These are phyloP conservation scores for Drosophila suzukii DNA, from an alignment of 1,140 invertebrate genomes.

Conservation along the genomic window DNA sequence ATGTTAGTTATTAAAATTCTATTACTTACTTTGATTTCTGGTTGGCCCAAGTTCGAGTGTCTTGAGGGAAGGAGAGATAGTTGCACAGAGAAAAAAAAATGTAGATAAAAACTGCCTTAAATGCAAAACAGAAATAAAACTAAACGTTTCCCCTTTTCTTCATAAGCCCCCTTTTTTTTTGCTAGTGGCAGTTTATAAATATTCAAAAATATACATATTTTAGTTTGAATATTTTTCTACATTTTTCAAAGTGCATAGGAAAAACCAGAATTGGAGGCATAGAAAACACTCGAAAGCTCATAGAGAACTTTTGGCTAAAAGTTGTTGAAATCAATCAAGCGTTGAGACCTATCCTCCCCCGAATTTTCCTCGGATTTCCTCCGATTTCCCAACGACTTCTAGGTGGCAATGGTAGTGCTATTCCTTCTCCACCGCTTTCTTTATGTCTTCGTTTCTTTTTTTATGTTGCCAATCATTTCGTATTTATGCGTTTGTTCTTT, in stretches of 20 bases:
- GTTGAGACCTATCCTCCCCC: slow-evolving; percentile 33
- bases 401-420: slow-evolving; percentile 57
- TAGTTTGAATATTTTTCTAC: not conserved
- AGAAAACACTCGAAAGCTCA: slow-evolving; percentile 49
- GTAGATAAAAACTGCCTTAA: not conserved
- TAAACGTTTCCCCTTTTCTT: no score
- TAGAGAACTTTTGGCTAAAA: slow-evolving; percentile 64
- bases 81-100: not conserved
- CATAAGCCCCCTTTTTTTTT: not conserved
- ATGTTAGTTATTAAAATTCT: slow-evolving; percentile 79
- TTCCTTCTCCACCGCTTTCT: slow-evolving; percentile 18
- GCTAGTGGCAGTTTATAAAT: not conserved
- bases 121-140: not conserved
- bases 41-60: slow-evolving; percentile 8
- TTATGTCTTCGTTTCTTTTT: slow-evolving; percentile 33
- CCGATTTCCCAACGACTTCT: slow-evolving; percentile 1
- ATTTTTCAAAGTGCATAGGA: not conserved
- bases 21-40: slow-evolving; percentile 69
- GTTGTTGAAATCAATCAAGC: slow-evolving; percentile 77
- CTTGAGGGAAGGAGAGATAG: not conserved
- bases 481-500: slow-evolving; percentile 77
- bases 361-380: not conserved
- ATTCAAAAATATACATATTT: not conserved
- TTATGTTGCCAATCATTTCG: slow-evolving; percentile 77
- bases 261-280: slow-evolving; percentile 10